These are phyloP conservation scores for Drosophila helvetica DNA, from an alignment of 2,888 invertebrate genomes.

Conservation along the genomic window DNA sequence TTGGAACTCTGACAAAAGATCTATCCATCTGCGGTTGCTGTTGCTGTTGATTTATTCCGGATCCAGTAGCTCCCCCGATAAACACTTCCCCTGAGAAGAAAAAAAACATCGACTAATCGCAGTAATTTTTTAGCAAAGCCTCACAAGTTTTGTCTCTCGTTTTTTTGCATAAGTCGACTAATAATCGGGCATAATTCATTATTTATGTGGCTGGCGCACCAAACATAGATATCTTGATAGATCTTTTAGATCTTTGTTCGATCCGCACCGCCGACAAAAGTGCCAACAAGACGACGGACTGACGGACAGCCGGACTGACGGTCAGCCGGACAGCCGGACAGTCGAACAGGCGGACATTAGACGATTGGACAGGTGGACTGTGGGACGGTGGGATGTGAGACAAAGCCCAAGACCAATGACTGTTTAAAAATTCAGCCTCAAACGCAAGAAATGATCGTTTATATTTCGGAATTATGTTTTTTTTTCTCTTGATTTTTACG, in stretches of 20 bases:
- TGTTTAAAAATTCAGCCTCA: constrained; percentile 71
- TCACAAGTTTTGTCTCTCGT: constrained; percentile 7
- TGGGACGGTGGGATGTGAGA: constrained; percentile 4
- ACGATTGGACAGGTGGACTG: constrained; percentile 3
- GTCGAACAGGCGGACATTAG: constrained; percentile 35
- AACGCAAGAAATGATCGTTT: constrained; percentile 34
- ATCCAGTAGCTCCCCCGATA: constrained; percentile 25
- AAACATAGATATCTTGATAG: constrained; percentile 46
- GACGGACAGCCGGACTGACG: background rate
- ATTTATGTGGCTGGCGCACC: constrained; percentile 58
- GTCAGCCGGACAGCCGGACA: constrained; percentile 27
- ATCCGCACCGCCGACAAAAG: constrained; percentile 47
- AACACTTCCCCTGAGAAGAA: constrained; percentile 40
- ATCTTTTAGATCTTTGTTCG: constrained; percentile 63
- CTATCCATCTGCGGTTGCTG: background rate
- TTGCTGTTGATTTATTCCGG: background rate
- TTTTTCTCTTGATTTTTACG: no score
- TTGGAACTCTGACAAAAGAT: background rate
- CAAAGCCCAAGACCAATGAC: constrained; percentile 63
- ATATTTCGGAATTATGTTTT: constrained; percentile 34
- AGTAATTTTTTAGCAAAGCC: constrained; percentile 58
- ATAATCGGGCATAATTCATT: constrained; percentile 73
- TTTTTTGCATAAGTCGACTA: constrained; percentile 73
- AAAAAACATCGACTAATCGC: constrained; percentile 63
- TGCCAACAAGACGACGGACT: constrained; percentile 49